Conservation (phyloP, 2,113 vertebrate genomes). For the Verasper variegatus region DNA sequence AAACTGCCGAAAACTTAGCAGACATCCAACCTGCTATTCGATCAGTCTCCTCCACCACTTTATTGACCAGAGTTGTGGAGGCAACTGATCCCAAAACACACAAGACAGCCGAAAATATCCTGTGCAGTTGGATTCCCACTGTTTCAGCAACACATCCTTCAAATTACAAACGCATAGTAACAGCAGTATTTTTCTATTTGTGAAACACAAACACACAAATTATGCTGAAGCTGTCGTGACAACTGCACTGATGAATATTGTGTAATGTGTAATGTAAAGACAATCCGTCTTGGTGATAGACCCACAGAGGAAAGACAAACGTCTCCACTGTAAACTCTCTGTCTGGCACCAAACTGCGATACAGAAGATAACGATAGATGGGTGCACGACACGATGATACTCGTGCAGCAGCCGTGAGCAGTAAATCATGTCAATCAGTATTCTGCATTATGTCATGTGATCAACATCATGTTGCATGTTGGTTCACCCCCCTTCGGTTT, state of each 20-base stretch:
- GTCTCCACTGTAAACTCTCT: no score
- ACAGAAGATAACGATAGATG: neutral
- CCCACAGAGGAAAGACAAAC: no score
- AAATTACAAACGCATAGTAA: neutral
- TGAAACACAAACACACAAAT: no score
- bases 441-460: neutral
- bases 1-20: constrained; percentile 48
- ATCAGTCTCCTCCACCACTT: constrained; percentile 23
- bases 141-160: neutral
- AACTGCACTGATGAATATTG: no score
- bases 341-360: no score
- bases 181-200: no score
- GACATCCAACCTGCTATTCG: constrained; percentile 43
- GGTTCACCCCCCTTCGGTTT: neutral
- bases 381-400: no score
- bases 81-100: neutral
- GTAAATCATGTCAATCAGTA: neutral
- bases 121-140: no score
- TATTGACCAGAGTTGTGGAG: neutral
- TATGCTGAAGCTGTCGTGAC: no score
- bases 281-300: no score
- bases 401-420: neutral
- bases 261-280: no score
- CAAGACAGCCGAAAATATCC: neutral
- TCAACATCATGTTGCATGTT: no score